phyloP scores from a whole-genome alignment of 2,113 vertebrate species.

The Bucco capensis region DNA sequence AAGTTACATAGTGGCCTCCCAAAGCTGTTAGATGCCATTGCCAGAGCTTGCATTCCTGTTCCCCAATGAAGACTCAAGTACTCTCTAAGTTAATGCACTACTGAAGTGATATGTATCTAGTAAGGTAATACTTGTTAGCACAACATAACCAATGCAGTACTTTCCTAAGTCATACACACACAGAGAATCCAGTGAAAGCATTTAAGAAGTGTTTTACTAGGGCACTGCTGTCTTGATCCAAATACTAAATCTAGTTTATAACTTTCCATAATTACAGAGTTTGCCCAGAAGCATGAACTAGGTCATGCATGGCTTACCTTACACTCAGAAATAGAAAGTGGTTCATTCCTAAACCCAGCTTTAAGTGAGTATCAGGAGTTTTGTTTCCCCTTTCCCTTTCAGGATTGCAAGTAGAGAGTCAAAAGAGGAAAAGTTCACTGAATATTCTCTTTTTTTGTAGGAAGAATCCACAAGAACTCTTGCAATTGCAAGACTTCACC shows the following conservation, averaged over 20 bases:
- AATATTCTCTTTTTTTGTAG: not conserved
- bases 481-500: constrained; percentile 33
- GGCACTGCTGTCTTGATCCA: not conserved
- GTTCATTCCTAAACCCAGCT: not conserved
- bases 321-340: not conserved
- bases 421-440: not conserved
- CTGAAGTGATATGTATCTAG: not conserved
- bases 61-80: not conserved
- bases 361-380: not conserved
- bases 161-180: not conserved
- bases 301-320: not conserved
- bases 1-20: not conserved
- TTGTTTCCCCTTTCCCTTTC: not conserved
- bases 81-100: not conserved
- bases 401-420: not conserved
- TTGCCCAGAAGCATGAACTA: not conserved
- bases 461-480: constrained; percentile 1
- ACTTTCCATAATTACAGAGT: not conserved
- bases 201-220: not conserved
- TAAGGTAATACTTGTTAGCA: not conserved
- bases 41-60: not conserved
- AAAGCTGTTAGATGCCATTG: not conserved
- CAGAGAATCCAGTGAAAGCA: not conserved
- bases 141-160: not conserved
- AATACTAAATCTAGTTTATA: not conserved